Conservation (phyloP, 2,797 vertebrate genomes). For the Sandelia bainsii region DNA sequence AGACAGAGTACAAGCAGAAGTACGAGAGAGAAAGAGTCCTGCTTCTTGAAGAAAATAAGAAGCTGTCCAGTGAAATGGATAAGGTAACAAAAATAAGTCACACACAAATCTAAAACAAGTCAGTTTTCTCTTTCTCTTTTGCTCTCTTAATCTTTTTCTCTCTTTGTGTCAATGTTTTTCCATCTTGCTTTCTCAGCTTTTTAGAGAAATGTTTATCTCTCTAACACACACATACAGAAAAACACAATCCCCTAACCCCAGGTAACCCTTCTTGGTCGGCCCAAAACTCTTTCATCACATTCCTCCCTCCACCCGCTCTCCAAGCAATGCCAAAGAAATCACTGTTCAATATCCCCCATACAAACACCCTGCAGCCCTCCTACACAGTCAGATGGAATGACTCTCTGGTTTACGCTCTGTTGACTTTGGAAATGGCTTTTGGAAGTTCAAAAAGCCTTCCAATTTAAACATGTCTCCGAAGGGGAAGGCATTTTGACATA, state of each 20-base stretch:
- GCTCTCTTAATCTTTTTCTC: background rate
- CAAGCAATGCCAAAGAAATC: slow-evolving; percentile 70
- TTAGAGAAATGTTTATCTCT: slow-evolving; percentile 8
- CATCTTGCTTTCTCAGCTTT: slow-evolving; percentile 4
- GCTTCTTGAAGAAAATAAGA: slow-evolving; percentile 94
- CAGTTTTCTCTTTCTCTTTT: background rate
- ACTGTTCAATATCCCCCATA: slow-evolving; percentile 68
- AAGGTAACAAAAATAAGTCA: slow-evolving; percentile 83
- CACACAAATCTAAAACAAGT: background rate
- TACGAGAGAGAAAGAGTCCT: slow-evolving; percentile 92
- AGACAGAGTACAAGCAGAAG: slow-evolving; percentile 94
- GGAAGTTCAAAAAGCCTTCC: slow-evolving; percentile 67
- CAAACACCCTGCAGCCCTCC: slow-evolving; percentile 64
- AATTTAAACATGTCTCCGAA: slow-evolving; percentile 68
- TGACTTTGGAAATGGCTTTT: slow-evolving; percentile 77
- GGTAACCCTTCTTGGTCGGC: slow-evolving; percentile 52
- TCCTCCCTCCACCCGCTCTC: slow-evolving; percentile 53
- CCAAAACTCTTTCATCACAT: slow-evolving; percentile 59
- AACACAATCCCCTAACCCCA: slow-evolving; percentile 54
- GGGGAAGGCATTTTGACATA: slow-evolving; percentile 57
- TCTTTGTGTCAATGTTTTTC: slow-evolving; percentile 13
- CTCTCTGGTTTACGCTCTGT: slow-evolving; percentile 71
- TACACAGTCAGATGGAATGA: slow-evolving; percentile 63
- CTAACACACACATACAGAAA: background rate
- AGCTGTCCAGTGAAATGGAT: slow-evolving; percentile 93